A percentile compares a stretch with the other conserved stretches of the same genome.
Conservation (phyloP, 2,888 invertebrate species). For the Phortica magna region DNA sequence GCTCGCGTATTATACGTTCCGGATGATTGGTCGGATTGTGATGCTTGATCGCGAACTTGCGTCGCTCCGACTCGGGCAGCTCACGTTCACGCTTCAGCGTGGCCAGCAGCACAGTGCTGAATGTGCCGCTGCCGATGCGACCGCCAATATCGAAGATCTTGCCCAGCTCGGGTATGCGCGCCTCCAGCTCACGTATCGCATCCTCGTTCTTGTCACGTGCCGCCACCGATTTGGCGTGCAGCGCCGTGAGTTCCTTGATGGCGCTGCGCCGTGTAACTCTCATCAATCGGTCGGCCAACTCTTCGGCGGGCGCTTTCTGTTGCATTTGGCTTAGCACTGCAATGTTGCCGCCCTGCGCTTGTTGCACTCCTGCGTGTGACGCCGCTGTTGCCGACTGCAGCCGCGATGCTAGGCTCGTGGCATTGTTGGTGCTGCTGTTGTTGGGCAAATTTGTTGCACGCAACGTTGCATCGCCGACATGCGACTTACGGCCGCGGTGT, state of each 20-base stretch:
- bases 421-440: neutral
- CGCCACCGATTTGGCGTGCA: constrained; percentile 47
- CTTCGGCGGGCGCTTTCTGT: constrained; percentile 42
- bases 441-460: neutral
- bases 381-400: neutral
- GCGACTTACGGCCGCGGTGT: neutral
- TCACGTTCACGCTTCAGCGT: constrained; percentile 79
- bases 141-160: constrained; percentile 83
- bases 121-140: constrained; percentile 91
- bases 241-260: constrained; percentile 51
- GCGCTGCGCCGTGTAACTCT: constrained; percentile 51
- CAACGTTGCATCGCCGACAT: neutral
- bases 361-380: neutral
- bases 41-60: constrained; percentile 90
- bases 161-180: constrained; percentile 81
- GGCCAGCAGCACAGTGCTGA: constrained; percentile 92
- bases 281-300: constrained; percentile 47
- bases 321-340: constrained; percentile 50
- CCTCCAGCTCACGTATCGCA: constrained; percentile 71
- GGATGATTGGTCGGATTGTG: constrained; percentile 92
- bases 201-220: constrained; percentile 62
- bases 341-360: neutral
- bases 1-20: constrained; percentile 87
- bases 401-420: neutral
- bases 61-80: constrained; percentile 78